Conservation (phyloP, 2,113 vertebrate genomes). For the Thryonomys swinderianus region DNA sequence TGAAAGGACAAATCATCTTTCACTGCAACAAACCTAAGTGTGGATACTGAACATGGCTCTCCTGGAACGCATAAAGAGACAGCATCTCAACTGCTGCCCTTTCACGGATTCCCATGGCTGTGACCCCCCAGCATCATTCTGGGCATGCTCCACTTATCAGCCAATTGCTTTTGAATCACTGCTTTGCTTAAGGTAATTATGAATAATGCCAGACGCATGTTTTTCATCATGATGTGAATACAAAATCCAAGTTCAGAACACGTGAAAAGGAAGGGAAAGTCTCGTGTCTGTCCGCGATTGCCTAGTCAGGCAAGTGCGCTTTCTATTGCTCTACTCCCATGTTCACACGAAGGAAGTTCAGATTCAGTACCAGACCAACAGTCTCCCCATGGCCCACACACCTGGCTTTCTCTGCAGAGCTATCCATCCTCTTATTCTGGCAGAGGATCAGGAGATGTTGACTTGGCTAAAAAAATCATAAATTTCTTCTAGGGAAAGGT, state of each 20-base stretch:
- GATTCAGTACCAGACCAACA: rapidly evolving
- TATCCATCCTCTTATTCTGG: background rate
- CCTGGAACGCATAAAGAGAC: background rate
- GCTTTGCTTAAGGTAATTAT: background rate
- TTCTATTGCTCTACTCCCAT: background rate
- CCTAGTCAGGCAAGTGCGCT: background rate
- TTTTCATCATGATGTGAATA: slow-evolving; percentile 5
- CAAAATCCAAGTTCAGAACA: background rate
- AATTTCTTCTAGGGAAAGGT: background rate
- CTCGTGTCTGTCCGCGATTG: background rate
- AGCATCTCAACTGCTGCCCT: background rate
- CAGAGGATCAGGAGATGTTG: background rate
- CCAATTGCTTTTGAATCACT: background rate
- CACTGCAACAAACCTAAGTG: background rate
- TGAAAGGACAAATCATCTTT: slow-evolving; percentile 1
- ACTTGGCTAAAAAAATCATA: background rate
- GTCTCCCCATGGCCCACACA: background rate
- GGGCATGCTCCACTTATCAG: background rate
- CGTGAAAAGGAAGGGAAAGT: background rate
- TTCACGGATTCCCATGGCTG: background rate
- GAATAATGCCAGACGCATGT: background rate
- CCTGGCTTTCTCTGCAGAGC: background rate
- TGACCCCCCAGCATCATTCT: background rate
- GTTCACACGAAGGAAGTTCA: background rate
- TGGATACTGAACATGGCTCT: background rate